phyloP scores from a whole-genome alignment of 2,888 invertebrate genomes.

The Laspeyria flexula region DNA sequence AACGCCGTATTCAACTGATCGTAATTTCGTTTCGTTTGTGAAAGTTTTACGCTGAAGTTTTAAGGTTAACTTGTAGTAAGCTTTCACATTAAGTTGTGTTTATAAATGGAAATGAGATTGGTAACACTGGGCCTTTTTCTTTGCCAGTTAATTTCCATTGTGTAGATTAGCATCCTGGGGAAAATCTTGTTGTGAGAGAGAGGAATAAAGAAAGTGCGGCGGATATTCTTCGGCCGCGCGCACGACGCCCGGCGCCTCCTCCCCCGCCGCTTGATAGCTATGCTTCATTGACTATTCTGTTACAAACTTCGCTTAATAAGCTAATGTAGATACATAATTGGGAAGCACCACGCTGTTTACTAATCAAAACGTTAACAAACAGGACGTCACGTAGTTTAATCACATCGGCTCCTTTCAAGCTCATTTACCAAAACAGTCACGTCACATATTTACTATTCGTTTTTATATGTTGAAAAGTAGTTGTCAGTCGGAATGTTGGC shows the following conservation, averaged over 20 bases:
- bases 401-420: slow-evolving; percentile 18
- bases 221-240: slow-evolving; percentile 62
- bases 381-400: slow-evolving; percentile 18
- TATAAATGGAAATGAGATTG: slow-evolving; percentile 53
- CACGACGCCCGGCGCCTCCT: slow-evolving; percentile 54
- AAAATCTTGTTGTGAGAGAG: slow-evolving; percentile 50
- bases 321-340: slow-evolving; percentile 36
- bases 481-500: slow-evolving; percentile 12
- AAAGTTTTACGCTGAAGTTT: slow-evolving; percentile 45
- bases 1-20: slow-evolving; percentile 33
- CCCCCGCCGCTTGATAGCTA: slow-evolving; percentile 50
- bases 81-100: slow-evolving; percentile 49
- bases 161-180: slow-evolving; percentile 68
- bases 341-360: slow-evolving; percentile 32
- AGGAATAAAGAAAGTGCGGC: slow-evolving; percentile 48
- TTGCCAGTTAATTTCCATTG: slow-evolving; percentile 63
- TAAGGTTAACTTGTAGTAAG: slow-evolving; percentile 46
- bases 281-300: slow-evolving; percentile 51
- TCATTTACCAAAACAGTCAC: slow-evolving; percentile 25
- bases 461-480: slow-evolving; percentile 10
- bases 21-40: slow-evolving; percentile 36
- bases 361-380: slow-evolving; percentile 24
- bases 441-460: slow-evolving; percentile 26
- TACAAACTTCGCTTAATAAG: slow-evolving; percentile 52
- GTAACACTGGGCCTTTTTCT: slow-evolving; percentile 44